Base-by-base conservation (phyloP, 2,797 vertebrate genomes). In the Halcyon chelicuti region DNA sequence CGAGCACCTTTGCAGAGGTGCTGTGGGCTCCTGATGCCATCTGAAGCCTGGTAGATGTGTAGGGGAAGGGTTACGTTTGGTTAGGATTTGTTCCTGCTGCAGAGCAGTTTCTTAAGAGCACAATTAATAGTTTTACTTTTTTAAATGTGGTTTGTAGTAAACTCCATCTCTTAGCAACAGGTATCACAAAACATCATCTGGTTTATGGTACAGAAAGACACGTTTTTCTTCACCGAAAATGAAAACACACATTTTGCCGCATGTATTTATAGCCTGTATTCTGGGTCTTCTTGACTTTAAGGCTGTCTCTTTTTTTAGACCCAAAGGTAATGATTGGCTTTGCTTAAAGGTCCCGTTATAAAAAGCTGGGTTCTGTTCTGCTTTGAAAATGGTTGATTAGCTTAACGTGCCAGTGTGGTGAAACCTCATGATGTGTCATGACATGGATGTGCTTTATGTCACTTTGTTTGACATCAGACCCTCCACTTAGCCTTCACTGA, bases 241-340 rank as follows among this genome's bases (percentile, higher is more conserved):
- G 80, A 85, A 87, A 96, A 87, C 83, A 79, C 25, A 28, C 5
- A 0, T 93, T 95, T 93, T 1, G 0, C 86, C 14, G 0, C 74
- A 20, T 89, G 57, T 97, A 96, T 96, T 96, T 97, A 95, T 96
- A 97, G 96, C 67, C 54, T 77, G 49, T 62, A 37, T 89, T 83
- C 88, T 94, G 88, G 68, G 90, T 94, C 96, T 94, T 95, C 92
- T 80, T 95, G 84, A 89, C 92, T 95, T 93, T 21, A 23, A 79
- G 71, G 46, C 88, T 70, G 57, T 61, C 67, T 93, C 86, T 92
- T 72, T 90, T 96, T 95, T 92, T 94, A 95, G 92, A 90, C 39
- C 46, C 1, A 5, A 65, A 91, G 74, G 90, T 93, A 93, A 72
- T 7, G 9, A 62, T 67, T 90, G 75, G 9, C 77, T 94, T 89